Base-by-base conservation (phyloP, 2,888 invertebrate species). In the Tridacna gigas region DNA sequence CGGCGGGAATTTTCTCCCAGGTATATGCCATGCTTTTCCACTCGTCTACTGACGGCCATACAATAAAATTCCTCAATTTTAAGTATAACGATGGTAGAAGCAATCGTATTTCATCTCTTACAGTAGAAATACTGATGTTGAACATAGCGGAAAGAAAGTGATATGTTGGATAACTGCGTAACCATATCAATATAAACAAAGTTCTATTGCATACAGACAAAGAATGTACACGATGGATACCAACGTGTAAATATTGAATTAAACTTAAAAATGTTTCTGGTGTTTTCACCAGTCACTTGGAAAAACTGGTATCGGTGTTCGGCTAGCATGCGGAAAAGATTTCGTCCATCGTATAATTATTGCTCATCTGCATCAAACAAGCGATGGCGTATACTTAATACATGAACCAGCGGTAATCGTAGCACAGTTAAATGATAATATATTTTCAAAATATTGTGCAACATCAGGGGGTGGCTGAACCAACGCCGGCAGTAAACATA, bases 191-290 rank as follows among this genome's bases (percentile, higher is more conserved):
- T 12, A 69, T n/a, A 12, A 69, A 26, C n/a, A 37, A 69, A 3
- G 5, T 5, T 45, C 26, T 69, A 47, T 69, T 69, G 2, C n/a
- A 12, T 4, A 26, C 9, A 25, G 65, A 22, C 12, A 65, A 13
- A n/a, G 20, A 26, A 5, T 13, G 15, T 4, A n/a, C 13, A 18
- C 37, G 20, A 69, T 20, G 5, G 5, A 15, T 13, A 22, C 26
- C 15, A 7, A 69, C 20, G 3, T 37, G 11, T 15, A 45, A 20
- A 20, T 37, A 28, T 3, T 11, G 5, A 69, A 7, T 13, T 20
- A 69, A 45, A 15, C 45, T 37, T 20, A 69, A 45, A 47, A 69
- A 47, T 18, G 69, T 69, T 69, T 69, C 69, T 7, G 69, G 69
- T n/a, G n/a, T n/a, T n/a, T n/a, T n/a, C n/a, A n/a, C n/a, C n/a